phyloP scores from a whole-genome alignment of 1,140 invertebrate genomes.

The Pseudomyrmex concolor region DNA sequence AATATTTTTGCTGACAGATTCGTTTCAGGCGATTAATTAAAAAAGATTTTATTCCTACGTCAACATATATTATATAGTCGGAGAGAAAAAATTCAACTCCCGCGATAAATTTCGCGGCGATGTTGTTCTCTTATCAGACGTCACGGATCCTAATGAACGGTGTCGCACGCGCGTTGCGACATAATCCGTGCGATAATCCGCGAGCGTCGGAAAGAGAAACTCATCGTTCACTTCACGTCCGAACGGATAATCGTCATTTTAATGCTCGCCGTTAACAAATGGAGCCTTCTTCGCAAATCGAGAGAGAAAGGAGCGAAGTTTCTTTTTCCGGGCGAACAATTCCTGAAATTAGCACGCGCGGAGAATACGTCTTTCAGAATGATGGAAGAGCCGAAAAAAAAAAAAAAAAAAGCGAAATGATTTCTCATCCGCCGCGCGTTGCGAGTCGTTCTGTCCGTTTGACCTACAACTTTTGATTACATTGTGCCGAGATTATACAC shows the following conservation, averaged over 20 bases:
- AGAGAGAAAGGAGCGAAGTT: constrained; percentile 27
- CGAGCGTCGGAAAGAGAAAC: constrained; percentile 16
- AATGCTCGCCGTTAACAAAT: constrained; percentile 53
- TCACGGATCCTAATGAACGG: background rate
- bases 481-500: constrained; percentile 1
- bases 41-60: background rate
- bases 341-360: constrained; percentile 43
- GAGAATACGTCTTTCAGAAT: constrained; percentile 47
- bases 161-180: background rate
- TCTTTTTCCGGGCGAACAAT: constrained; percentile 38
- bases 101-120: background rate
- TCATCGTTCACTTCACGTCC: constrained; percentile 49
- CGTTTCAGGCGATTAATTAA: constrained; percentile 18
- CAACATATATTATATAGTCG: background rate
- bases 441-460: background rate
- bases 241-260: constrained; percentile 50
- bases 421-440: background rate
- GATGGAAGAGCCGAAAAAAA: constrained; percentile 43
- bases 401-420: constrained; percentile 18
- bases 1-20: constrained; percentile 8
- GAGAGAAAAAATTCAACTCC: constrained; percentile 2
- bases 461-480: constrained; percentile 7
- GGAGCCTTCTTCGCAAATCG: constrained; percentile 5
- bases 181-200: constrained; percentile 37
- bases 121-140: background rate